Conservation (phyloP, 2,113 vertebrate species). For the Motacilla tschutschensis region DNA sequence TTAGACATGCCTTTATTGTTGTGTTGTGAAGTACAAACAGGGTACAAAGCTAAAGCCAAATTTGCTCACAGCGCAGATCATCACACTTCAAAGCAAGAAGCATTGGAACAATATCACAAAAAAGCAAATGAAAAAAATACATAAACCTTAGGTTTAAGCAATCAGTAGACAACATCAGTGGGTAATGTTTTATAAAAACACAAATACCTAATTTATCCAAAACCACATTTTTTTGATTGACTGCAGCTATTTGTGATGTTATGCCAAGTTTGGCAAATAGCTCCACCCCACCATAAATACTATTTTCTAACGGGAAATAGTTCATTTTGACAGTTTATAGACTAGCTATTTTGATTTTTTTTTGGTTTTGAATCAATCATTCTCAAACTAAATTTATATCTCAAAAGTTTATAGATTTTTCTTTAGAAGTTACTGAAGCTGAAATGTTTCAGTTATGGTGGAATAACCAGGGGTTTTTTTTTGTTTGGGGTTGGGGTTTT, state of each 20-base stretch:
- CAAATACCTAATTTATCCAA: background rate
- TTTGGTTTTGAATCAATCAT: background rate
- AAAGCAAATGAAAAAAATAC: background rate
- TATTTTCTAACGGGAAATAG: background rate
- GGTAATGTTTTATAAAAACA: background rate
- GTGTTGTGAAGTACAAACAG: background rate
- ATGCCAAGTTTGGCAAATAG: background rate
- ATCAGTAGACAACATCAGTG: background rate
- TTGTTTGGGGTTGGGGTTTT: background rate
- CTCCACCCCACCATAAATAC: background rate
- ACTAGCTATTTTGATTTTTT: background rate
- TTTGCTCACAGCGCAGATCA: background rate
- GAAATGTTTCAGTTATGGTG: background rate
- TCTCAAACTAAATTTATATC: background rate
- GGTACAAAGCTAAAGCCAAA: background rate
- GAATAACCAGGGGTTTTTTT: background rate
- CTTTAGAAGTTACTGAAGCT: background rate
- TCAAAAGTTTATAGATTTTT: background rate
- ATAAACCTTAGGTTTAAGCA: background rate
- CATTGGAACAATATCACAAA: background rate
- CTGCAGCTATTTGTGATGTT: background rate
- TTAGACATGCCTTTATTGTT: background rate
- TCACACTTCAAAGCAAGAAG: background rate
- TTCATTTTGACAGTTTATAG: background rate
- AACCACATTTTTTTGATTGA: background rate